Evolutionary conservation across 2,113 vertebrate species (phyloP), one percentile per base, ranked within the genome.

Genomic region (Xiphophorus hellerii): DNA sequence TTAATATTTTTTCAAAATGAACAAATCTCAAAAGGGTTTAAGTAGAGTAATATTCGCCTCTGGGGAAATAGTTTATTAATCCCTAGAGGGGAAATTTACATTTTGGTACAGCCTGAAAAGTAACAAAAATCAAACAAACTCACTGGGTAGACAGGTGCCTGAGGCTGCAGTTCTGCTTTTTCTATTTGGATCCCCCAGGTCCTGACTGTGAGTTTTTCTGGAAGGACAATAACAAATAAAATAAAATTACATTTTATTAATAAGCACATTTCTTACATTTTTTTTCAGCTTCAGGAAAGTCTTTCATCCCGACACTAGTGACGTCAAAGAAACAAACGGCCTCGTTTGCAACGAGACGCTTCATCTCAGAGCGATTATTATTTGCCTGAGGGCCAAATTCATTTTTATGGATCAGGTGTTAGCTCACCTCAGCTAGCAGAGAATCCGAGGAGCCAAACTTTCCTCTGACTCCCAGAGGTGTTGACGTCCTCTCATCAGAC

Each of bases 401-500:
- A 74, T 71, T 74, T 72, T 51, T 73, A 77, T 67, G 54, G 37
- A 48, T 22, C 28, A 27, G 58, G 74, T 80, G 66, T 63, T 44
- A 78, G 66, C 70, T 74, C 76, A 76, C 42, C 76, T 80, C 54
- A 68, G 77, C 30, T 25, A 62, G 8, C 27, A 22, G 28, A 73
- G 73, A 62, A 20, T 81, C 60, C 66, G 48, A 77, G 48, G 63
- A 77, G 42, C 48, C 77, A 51, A 58, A 13, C 33, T 73, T 68
- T 81, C 64, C 63, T 58, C 64, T 15, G 25, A 48, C 62, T 72
- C 68, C 25, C 51, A n/a, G 30, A 71, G 63, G 25, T 44, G 39
- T 90, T 90, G 87, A 90, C 84, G 80, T 65, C 42, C 30, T 70
- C 27, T 3, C 30, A 72, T 83, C 83, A 84, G 86, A 80, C 3